Evolutionary conservation across 1,140 invertebrate genomes (phyloP), one percentile per base, ranked within the genome.

Genomic region (Laupala kohalensis): DNA sequence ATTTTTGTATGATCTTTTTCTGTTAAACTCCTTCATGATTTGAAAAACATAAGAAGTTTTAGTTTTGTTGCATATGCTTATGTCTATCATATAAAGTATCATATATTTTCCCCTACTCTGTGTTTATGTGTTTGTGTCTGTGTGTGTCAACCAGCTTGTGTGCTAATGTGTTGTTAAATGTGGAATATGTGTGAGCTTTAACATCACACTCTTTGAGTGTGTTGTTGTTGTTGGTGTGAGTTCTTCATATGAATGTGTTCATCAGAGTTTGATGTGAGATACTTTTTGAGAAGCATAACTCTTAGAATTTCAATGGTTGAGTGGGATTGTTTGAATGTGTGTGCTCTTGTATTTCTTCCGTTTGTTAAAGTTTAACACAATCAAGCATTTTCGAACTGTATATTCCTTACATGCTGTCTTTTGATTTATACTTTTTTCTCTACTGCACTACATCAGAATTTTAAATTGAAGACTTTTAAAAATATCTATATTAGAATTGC

Each of bases 71-170:
- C 9, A 53, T n/a, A 19, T 29, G 83, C 82, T 84, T 83, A 82
- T 83, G 83, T 84, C 83, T 82, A 82, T 83, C 82, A 84, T 81
- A 80, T 79, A 72, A 80, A 81, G 78, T 79, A 80, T 79, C 81
- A 79, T 80, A 77, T 81, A 80, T 72, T 62, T 82, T 81, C 78
- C 76, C 78, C 76, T 78, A 77, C 75, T 80, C 76, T 75, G 78
- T 71, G 77, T 81, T 80, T 77, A 81, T 82, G 80, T 81, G 70
- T 71, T 27, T 66, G 64, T 23, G 67, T 29, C 67, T 68, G 67
- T 68, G 67, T 68, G 26, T 68, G 67, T 68, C 19, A 68, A 28
- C 67, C 24, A 28, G 67, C 29, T 64, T 71, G 70, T 66, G 63
- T 71, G 63, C 29, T 28, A 24, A 27, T 68, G 28, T 23, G 67